Conservation (phyloP, 1,140 invertebrate species). For the Trachelipus rathkii region DNA sequence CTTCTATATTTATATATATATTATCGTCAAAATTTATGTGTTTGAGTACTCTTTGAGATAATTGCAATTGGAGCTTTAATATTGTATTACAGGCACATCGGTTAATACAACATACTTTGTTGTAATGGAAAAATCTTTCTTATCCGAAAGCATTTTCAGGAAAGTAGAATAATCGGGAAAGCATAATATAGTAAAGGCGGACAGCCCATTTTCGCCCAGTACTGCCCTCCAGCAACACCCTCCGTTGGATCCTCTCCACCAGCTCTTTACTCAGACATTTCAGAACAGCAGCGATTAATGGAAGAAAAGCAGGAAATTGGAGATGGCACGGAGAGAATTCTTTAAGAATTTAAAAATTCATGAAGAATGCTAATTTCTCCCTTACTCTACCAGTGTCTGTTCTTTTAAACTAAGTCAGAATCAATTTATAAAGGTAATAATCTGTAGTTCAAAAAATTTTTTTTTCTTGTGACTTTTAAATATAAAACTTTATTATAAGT, state of each 20-base stretch:
- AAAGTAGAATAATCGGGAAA: slow-evolving; percentile 35
- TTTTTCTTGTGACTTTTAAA: too few relatives aligned
- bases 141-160: slow-evolving; percentile 30
- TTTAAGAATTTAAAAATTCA: slow-evolving; percentile 35
- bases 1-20: too few relatives aligned
- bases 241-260: slow-evolving; percentile 32
- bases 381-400: too few relatives aligned
- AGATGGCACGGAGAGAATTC: slow-evolving; percentile 32
- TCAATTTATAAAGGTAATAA: too few relatives aligned
- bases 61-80: slow-evolving; percentile 31
- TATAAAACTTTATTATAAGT: too few relatives aligned
- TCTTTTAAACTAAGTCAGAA: too few relatives aligned
- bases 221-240: slow-evolving; percentile 32
- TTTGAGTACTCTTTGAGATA: slow-evolving; percentile 30
- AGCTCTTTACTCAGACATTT: slow-evolving; percentile 32
- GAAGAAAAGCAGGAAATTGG: slow-evolving; percentile 32
- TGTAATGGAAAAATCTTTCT: slow-evolving; percentile 33
- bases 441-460: too few relatives aligned
- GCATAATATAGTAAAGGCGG: slow-evolving; percentile 29
- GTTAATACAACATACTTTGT: slow-evolving; percentile 34
- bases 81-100: slow-evolving; percentile 35
- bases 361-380: slow-evolving; percentile 29
- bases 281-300: slow-evolving; percentile 34
- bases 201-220: slow-evolving; percentile 34
- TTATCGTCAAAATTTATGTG: too few relatives aligned